A percentile compares a stretch with the other conserved stretches of the same genome.
Evolutionary conservation across 23 tunicate genomes (phyloP).

Genomic region (Ciona savignyi): DNA sequence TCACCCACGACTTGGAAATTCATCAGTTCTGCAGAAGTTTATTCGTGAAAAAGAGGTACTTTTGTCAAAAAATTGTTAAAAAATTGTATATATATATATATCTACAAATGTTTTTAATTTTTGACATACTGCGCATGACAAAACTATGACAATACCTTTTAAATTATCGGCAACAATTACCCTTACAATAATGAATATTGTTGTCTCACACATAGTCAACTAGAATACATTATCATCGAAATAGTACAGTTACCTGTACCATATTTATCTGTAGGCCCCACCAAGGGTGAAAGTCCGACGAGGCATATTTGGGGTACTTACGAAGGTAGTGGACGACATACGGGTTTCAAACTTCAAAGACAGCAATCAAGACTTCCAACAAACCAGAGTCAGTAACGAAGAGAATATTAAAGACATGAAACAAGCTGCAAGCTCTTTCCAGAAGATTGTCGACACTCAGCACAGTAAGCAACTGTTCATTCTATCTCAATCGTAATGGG

Average conservation of each 20-base stretch:
- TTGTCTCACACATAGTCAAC: no score
- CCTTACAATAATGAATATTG: no score
- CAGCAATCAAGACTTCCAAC: conserved; percentile 27
- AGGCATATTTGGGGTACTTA: conserved; percentile 22
- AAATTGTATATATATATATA: no score
- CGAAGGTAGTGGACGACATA: conserved; percentile 48
- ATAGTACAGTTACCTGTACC: no score
- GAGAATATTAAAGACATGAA: conserved; percentile 48
- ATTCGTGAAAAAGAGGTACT: conserved; percentile 38
- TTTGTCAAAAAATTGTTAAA: not conserved
- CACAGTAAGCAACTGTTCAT: conserved; percentile 26
- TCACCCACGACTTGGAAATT: conserved; percentile 55
- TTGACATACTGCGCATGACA: no score
- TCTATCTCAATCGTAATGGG: no score
- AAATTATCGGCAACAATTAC: no score
- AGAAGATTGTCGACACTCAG: conserved; percentile 15
- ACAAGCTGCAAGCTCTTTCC: conserved; percentile 19
- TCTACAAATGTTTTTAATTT: no score
- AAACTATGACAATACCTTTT: no score
- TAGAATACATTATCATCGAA: no score
- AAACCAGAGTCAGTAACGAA: conserved; percentile 17
- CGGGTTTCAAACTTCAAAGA: conserved; percentile 29
- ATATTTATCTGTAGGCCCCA: conserved; percentile 47
- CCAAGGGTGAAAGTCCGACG: conserved; percentile 35
- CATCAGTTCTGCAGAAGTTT: conserved; percentile 38